Evolutionary conservation across 2,797 vertebrate species (phyloP), one percentile per base, ranked within the genome.

Genomic region (Ciconia nigra): DNA sequence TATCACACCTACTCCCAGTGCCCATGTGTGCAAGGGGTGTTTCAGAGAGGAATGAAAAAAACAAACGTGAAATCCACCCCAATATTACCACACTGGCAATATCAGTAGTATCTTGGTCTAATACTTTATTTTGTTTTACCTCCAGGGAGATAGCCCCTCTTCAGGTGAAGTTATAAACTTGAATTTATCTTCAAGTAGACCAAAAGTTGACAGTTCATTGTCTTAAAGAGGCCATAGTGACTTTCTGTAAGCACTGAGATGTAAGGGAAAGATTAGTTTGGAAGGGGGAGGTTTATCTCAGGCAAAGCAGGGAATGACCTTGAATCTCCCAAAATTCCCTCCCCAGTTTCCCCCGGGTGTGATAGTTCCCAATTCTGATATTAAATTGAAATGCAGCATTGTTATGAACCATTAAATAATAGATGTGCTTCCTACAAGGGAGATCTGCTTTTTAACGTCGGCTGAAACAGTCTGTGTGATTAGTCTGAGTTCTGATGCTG

Each of bases 261-360:
- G 61, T 41, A 72, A 72, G 63, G 37, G 18, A 58, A 90, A 73
- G 73, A 87, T 52, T 31, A 73, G 39, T 89, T 54, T 78, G 76
- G 49, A 87, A 80, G 17, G 15, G 51, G 25, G 9, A 81, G 26
- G 17, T 85, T 96, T 95, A 83, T 83, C 90, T 78, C 67, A 66
- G 61, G 35, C 46, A 71, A 83, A 85, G 21, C 35, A 83, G 29
- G 15, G 91, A 77, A 90, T 73, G 86, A 80, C 65, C 41, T 89
- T 84, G 61, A 42, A 62, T 42, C 62, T 87, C 35, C 29, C 3
- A 1, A 91, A 89, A 94, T 92, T 95, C 87, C 78, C 14, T 71
- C 35, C 35, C 35, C 13, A 9, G 20, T 35, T 93, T 93, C 54
- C 54, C 69, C 26, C 0, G 6, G 21, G 33, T 59, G 37, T 49